These are phyloP conservation scores for Halocaridina rubra DNA, from an alignment of 2,888 invertebrate genomes.

Conservation along the genomic window DNA sequence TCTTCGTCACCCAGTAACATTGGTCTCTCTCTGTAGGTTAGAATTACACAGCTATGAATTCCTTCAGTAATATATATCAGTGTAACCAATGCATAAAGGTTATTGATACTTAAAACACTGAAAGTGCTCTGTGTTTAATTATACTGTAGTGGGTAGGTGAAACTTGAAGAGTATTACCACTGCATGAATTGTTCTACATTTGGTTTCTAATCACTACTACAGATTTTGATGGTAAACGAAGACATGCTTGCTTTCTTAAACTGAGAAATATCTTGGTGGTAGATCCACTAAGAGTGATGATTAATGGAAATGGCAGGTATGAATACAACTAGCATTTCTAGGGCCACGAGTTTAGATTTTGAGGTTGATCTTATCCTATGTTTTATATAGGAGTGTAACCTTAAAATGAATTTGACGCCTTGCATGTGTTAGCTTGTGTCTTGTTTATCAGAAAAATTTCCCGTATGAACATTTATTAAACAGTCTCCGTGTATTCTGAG, in stretches of 20 bases:
- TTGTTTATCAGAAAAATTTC: constrained; percentile 49
- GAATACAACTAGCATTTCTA: constrained; percentile 17
- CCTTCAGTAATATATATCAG: constrained; percentile 54
- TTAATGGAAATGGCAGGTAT: constrained; percentile 27
- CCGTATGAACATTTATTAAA: constrained; percentile 41
- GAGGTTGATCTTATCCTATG: constrained; percentile 44
- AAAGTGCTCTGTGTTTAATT: constrained; percentile 54
- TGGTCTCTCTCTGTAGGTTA: constrained; percentile 53
- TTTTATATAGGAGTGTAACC: constrained; percentile 54
- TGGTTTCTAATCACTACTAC: constrained; percentile 46
- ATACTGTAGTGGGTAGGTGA: constrained; percentile 52
- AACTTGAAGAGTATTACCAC: constrained; percentile 58
- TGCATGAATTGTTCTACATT: constrained; percentile 57
- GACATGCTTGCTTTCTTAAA: constrained; percentile 17
- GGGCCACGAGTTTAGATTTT: constrained; percentile 9
- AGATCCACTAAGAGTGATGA: constrained; percentile 8
- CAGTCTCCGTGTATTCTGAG: constrained; percentile 54
- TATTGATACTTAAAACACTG: constrained; percentile 60
- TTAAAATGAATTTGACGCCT: constrained; percentile 23
- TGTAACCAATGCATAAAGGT: constrained; percentile 55
- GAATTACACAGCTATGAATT: constrained; percentile 54
- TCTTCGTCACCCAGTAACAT: not conserved
- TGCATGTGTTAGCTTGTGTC: constrained; percentile 9
- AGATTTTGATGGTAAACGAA: constrained; percentile 52
- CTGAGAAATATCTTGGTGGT: constrained; percentile 6